A percentile compares a stretch with the other conserved stretches of the same genome.
phyloP scores from a whole-genome alignment of 2,113 vertebrate species.

The Chrysochloris asiatica region DNA sequence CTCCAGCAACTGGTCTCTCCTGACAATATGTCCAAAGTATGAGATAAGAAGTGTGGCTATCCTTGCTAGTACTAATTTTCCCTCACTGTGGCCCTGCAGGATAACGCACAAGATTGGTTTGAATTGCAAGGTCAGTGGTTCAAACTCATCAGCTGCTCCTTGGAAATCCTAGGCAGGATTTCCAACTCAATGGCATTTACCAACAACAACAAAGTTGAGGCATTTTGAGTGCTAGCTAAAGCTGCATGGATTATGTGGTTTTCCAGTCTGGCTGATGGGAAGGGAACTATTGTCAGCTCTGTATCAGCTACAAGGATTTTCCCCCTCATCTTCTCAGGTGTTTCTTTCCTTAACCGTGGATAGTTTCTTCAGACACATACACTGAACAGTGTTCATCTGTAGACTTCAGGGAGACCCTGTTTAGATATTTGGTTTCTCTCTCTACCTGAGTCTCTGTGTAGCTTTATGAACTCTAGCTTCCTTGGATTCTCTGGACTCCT shows the following conservation, averaged over 20 bases:
- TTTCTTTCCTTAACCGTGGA: not conserved
- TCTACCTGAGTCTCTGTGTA: not conserved
- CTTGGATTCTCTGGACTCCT: not conserved
- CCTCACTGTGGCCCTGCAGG: too few relatives aligned
- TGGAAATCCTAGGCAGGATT: too few relatives aligned
- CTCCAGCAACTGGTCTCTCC: too few relatives aligned
- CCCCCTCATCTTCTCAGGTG: not conserved
- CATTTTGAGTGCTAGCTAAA: not conserved
- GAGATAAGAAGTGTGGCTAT: too few relatives aligned
- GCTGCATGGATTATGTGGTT: not conserved
- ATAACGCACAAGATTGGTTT: too few relatives aligned
- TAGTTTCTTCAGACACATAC: not conserved
- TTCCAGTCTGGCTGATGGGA: not conserved
- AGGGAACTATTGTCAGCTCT: not conserved
- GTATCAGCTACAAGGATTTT: not conserved
- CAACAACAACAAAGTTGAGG: too few relatives aligned
- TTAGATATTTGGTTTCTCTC: not conserved
- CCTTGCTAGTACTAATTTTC: too few relatives aligned
- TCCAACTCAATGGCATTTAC: too few relatives aligned
- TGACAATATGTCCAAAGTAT: too few relatives aligned
- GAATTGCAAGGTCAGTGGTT: too few relatives aligned
- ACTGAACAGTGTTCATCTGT: not conserved
- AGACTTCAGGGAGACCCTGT: not conserved
- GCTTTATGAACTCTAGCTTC: not conserved
- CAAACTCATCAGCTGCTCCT: too few relatives aligned